Percentiles rank a stretch among this genome's conserved stretches.
Conservation (phyloP, 1,140 invertebrate species). For the Akabosia matsudoensis region DNA sequence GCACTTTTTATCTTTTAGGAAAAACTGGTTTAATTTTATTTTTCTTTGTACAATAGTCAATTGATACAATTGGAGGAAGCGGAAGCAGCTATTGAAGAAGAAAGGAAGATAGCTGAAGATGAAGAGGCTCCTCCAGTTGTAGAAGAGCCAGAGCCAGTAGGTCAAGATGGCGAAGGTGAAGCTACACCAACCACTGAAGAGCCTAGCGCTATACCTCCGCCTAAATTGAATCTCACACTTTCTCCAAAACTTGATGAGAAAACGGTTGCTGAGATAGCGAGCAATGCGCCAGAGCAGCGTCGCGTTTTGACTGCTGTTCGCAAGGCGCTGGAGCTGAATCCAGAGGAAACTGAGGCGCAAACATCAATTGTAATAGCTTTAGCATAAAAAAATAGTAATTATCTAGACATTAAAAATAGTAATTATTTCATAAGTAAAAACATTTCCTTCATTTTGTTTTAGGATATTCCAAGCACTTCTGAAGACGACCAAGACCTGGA, state of each 20-base stretch:
- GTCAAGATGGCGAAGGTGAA: neutral
- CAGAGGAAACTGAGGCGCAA: neutral
- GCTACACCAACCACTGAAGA: neutral
- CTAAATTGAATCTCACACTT: neutral
- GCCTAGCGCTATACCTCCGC: neutral
- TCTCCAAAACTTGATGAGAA: slow-evolving; percentile 21
- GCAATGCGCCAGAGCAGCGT: slow-evolving; percentile 37
- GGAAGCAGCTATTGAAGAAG: slow-evolving; percentile 2
- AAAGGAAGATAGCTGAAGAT: slow-evolving; percentile 21
- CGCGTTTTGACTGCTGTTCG: slow-evolving; percentile 38
- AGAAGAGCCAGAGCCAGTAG: neutral
- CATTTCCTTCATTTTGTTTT: neutral
- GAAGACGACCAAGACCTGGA: slow-evolving; percentile 64
- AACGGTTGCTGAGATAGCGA: slow-evolving; percentile 34
- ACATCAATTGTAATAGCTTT: neutral
- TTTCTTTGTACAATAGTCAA: no score
- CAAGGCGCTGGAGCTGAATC: slow-evolving; percentile 29
- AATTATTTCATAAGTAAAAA: neutral
- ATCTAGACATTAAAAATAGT: neutral
- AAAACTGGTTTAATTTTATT: no score
- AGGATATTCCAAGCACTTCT: slow-evolving; percentile 11
- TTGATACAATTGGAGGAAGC: slow-evolving; percentile 16
- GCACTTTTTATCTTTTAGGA: no score
- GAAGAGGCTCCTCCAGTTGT: neutral
- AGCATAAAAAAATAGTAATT: neutral